A percentile compares a stretch with the other conserved stretches of the same genome.
Evolutionary conservation across 2,888 invertebrate genomes (phyloP).

Genomic region (Morinoia aosen): DNA sequence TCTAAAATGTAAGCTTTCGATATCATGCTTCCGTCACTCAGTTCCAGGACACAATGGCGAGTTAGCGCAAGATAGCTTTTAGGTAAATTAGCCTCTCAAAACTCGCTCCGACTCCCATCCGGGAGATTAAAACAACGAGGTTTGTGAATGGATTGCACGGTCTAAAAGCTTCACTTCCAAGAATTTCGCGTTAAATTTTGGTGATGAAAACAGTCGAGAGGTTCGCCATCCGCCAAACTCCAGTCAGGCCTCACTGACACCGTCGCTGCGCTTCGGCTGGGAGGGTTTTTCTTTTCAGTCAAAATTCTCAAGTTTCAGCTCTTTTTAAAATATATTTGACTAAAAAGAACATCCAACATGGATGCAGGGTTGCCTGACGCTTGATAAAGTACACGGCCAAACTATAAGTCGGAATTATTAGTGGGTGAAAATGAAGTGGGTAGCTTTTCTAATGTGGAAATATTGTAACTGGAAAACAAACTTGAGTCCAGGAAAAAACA

Average conservation of each 20-base stretch:
- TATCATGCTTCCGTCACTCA: background rate
- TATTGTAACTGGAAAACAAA: too few species aligned
- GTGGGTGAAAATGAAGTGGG: too few species aligned
- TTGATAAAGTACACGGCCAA: too few species aligned
- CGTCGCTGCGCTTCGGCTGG: background rate
- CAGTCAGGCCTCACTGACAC: background rate
- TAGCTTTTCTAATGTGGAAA: too few species aligned
- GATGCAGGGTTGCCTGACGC: too few species aligned
- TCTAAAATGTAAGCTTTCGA: background rate
- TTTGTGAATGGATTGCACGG: background rate
- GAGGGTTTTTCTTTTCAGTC: too few species aligned
- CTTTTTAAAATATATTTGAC: too few species aligned
- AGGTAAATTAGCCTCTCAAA: background rate
- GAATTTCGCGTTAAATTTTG: background rate
- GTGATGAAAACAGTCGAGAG: background rate
- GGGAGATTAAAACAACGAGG: background rate
- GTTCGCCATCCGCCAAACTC: background rate
- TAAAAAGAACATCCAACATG: too few species aligned
- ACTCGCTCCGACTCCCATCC: background rate
- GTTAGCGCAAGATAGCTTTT: background rate
- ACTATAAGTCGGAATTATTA: too few species aligned
- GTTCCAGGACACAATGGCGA: background rate
- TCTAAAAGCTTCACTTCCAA: background rate
- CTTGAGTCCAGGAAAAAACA: too few species aligned
- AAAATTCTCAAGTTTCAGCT: too few species aligned